Evolutionary conservation across 2,797 vertebrate genomes (phyloP), one percentile per base, ranked within the genome.

Genomic region (Distichodus sexfasciatus): DNA sequence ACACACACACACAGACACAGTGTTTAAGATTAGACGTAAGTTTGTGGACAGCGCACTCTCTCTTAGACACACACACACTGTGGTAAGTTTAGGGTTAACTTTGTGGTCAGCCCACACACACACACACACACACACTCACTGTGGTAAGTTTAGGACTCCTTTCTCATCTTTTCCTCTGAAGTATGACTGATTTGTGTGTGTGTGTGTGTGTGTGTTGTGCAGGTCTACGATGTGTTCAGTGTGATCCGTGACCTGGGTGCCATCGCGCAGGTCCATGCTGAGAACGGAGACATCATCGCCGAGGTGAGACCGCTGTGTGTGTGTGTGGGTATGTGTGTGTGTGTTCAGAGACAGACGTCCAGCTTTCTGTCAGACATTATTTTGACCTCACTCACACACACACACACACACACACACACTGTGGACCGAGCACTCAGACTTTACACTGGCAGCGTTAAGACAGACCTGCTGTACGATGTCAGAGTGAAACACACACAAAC

Each of bases 181-280:
- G n/a, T 19, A 33, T 3, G 11, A 8, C n/a, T 21, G 8, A 7
- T n/a, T 15, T 62, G 28, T 50, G 41, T 36, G 48, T 38, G 23
- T 40, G 26, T 19, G 31, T 50, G 59, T 44, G n/a, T 65, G 33
- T 62, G n/a, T 41, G 28, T 29, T 28, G 24, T 62, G 36, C 89
- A 99, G 97, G 94, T 98, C 66, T 99, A 99, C 0, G 97, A 99
- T 83, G 96, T 97, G 33, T 91, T 99, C 84, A 96, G 96, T 0
- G 94, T 96, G 68, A 96, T 99, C 88, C 92, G 97, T 0, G 97
- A 99, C 36, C 93, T 98, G 1, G 97, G 97, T 0, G 97, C 97
- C 21, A 93, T 98, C 0, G 97, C 96, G 46, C 96, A 98, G 79
- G 97, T 99, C 69, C 97, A 99, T 0, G 97, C 97, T 2, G 97